A percentile compares a stretch with the other conserved stretches of the same genome.
Conservation (phyloP, 1,140 invertebrate species). For the Orchestia grillus region DNA sequence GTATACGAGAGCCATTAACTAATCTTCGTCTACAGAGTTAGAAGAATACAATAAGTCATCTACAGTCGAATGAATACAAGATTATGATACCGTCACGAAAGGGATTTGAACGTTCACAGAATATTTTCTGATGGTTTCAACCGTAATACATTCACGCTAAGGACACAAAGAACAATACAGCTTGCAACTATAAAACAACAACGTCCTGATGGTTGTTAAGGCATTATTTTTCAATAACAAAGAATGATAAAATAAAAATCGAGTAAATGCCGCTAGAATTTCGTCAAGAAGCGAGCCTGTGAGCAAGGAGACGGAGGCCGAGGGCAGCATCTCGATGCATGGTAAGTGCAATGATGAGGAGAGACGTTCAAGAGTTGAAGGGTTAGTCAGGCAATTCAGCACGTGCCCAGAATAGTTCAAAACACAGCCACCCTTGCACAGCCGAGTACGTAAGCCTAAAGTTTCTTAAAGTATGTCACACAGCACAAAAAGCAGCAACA, state of each 20-base stretch:
- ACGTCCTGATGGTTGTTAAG: background rate
- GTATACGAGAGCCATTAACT: too few relatives aligned
- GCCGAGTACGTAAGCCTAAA: constrained; percentile 29
- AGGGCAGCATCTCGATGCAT: background rate
- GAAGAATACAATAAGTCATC: too few relatives aligned
- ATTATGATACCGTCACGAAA: too few relatives aligned
- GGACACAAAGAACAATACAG: background rate
- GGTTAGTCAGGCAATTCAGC: constrained; percentile 36
- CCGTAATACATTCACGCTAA: background rate
- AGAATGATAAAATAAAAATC: background rate
- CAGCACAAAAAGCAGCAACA: background rate
- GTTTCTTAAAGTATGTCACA: background rate
- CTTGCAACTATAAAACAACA: background rate
- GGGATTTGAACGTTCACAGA: background rate
- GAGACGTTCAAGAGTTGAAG: constrained; percentile 17
- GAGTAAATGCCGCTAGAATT: background rate
- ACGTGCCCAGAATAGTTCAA: constrained; percentile 53
- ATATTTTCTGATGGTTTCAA: background rate
- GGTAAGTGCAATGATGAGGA: constrained; percentile 28
- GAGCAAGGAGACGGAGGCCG: background rate
- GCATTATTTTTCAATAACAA: background rate
- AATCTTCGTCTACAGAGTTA: too few relatives aligned
- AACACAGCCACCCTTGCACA: constrained; percentile 29
- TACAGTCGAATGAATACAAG: too few relatives aligned
- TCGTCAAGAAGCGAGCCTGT: background rate